Base-by-base conservation (phyloP, 2,888 invertebrate species). In the Phyllotreta striolata region DNA sequence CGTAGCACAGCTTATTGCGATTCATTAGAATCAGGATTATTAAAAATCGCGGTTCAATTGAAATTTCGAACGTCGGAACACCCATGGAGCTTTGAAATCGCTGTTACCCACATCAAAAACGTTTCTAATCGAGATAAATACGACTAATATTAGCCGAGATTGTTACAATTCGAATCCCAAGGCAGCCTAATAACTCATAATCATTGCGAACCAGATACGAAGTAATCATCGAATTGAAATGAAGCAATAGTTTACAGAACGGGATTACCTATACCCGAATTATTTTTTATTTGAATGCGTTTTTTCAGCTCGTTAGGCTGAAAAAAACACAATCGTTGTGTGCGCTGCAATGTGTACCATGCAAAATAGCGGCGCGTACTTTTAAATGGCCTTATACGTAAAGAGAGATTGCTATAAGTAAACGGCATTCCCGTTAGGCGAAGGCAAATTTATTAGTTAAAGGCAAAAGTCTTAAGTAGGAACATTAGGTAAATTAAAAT, bases 381-480 rank as follows among this genome's bases (percentile, higher is more conserved):
- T 72, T 73, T 70, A 71, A 72, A 71, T 69, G 49, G 52, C 73
- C 73, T 66, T 73, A 74, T 74, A 74, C 55, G 73, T 73, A 73
- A 60, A 67, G 66, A 74, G 68, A 74, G 72, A 72, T 70, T 69
- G 68, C 67, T 73, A 70, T 71, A 71, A 73, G 74, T 73, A 75
- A 75, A 75, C 69, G 73, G 73, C 72, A 69, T 69, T 72, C 72
- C 73, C 74, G 73, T 75, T 73, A 73, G 52, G 54, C 70, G 62
- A 72, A 71, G 70, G 73, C 55, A 70, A 73, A 74, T 74, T 76
- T 74, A 75, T 75, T 73, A 72, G 70, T 65, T 68, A 68, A 72
- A 60, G 24, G 68, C 67, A 67, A 70, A 70, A 68, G 72, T 70
- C 70, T 69, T 69, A 69, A 66, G 68, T 60, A 62, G 69, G 62